Evolutionary conservation across 2,797 vertebrate genomes (phyloP), one percentile per base, ranked within the genome.

Genomic region (Eospalax fontanierii): DNA sequence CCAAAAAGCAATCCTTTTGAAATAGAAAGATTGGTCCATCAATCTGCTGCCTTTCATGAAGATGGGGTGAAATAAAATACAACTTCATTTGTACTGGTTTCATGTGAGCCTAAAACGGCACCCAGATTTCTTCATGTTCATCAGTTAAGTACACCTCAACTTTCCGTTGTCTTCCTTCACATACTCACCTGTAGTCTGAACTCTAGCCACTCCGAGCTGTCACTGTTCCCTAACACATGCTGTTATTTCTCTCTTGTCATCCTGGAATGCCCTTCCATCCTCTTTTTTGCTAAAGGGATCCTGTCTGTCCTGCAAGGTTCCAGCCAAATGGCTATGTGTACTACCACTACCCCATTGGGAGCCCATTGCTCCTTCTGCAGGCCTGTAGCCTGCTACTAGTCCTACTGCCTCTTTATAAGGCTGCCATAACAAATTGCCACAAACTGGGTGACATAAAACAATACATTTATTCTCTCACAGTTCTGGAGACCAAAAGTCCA

Each of bases 21-120:
- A 87, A 82, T 74, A 81, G 24, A 66, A n/a, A n/a, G n/a, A n/a
- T 26, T n/a, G 59, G 16, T 70, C 33, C 15, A 61, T 40, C 59
- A 79, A 90, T 93, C 74, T 93, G 33, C n/a, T 81, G n/a, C 50
- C n/a, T 83, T 65, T 95, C 68, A 35, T 78, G 43, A 93, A 88
- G 18, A 54, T 79, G 19, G 61, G 50, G 15, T 33, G 18, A 54
- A 74, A 79, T 18, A 57, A 91, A 85, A 93, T 63, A 7, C 85
- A 84, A 78, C 50, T 54, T 26, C 6, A 70, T 83, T 33, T 38
- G 63, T 63, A 40, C 6, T 70, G 63, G 38, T 46, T 71, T 71
- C 38, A 40, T 28, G 22, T 50, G 57, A 26, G 50, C 43, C 12
- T 78, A 84, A 82, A 65, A 46, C 73, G 73, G 4, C 28, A 35